phyloP scores from a whole-genome alignment of 35 echinoderm and acorn worm genomes.

The Heliocidaris tuberculata region DNA sequence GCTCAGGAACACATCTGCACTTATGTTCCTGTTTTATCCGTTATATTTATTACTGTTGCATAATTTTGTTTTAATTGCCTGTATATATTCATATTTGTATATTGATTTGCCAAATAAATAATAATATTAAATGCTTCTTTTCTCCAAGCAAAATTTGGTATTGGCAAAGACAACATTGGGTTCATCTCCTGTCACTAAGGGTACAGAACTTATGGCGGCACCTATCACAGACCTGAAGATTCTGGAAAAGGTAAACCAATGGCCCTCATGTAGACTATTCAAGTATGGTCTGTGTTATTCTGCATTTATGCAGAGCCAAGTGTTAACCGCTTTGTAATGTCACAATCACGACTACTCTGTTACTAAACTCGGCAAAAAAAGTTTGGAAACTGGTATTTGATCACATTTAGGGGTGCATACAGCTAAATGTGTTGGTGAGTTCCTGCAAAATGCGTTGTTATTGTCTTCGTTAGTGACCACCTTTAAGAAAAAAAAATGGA shows the following conservation, averaged over 20 bases:
- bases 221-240: constrained; percentile 30
- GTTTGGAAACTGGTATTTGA: background rate
- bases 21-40: too few relatives aligned
- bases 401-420: background rate
- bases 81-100: too few relatives aligned
- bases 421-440: background rate
- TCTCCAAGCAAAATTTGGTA: constrained; percentile 49
- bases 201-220: constrained; percentile 27
- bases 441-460: too few relatives aligned
- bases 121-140: background rate
- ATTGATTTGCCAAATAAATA: too few relatives aligned
- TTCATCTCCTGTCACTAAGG: background rate
- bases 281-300: background rate
- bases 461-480: too few relatives aligned
- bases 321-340: background rate
- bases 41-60: too few relatives aligned
- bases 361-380: background rate
- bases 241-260: constrained; percentile 7
- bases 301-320: background rate
- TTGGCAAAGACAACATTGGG: constrained; percentile 30
- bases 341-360: background rate
- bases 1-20: too few relatives aligned
- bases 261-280: background rate
- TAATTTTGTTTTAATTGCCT: too few relatives aligned
- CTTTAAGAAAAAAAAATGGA: background rate